A percentile compares a stretch with the other conserved stretches of the same genome.
These are phyloP conservation scores for Mirza zaza DNA, from an alignment of 2,113 vertebrate genomes.

Conservation along the genomic window DNA sequence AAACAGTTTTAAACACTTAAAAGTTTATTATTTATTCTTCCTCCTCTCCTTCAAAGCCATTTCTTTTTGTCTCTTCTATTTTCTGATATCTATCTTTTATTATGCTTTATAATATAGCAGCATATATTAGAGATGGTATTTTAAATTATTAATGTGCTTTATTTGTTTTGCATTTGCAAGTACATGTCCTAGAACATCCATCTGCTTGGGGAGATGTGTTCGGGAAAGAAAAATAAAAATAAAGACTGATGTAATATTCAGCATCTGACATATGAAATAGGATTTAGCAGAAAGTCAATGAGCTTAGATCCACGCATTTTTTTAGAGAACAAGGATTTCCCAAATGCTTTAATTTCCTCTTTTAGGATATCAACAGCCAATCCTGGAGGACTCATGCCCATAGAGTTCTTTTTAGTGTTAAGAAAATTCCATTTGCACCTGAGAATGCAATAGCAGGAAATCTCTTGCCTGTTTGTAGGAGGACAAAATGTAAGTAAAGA, in stretches of 20 bases:
- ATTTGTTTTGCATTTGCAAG: constrained; percentile 65
- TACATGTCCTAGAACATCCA: constrained; percentile 17
- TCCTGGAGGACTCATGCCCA: not conserved
- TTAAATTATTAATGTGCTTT: constrained; percentile 65
- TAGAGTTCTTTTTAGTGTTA: not conserved
- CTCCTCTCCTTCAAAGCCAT: not conserved
- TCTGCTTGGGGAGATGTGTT: constrained; percentile 46
- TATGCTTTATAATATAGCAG: constrained; percentile 54
- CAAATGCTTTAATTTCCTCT: constrained; percentile 43
- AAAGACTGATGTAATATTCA: constrained; percentile 65
- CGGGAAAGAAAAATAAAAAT: constrained; percentile 63
- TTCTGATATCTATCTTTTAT: constrained; percentile 49
- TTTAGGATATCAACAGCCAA: not conserved
- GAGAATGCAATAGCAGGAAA: not conserved
- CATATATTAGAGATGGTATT: not conserved
- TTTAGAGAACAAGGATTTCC: constrained; percentile 25
- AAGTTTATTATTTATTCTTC: not conserved
- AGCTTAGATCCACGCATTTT: not conserved
- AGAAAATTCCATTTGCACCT: not conserved
- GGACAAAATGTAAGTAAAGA: not conserved
- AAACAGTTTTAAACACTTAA: not conserved
- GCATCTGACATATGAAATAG: constrained; percentile 63
- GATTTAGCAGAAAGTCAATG: constrained; percentile 55
- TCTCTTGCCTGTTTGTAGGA: not conserved
- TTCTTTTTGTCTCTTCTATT: constrained; percentile 9